These are phyloP conservation scores for Clivina fossor DNA, from an alignment of 2,888 invertebrate genomes.

Conservation along the genomic window DNA sequence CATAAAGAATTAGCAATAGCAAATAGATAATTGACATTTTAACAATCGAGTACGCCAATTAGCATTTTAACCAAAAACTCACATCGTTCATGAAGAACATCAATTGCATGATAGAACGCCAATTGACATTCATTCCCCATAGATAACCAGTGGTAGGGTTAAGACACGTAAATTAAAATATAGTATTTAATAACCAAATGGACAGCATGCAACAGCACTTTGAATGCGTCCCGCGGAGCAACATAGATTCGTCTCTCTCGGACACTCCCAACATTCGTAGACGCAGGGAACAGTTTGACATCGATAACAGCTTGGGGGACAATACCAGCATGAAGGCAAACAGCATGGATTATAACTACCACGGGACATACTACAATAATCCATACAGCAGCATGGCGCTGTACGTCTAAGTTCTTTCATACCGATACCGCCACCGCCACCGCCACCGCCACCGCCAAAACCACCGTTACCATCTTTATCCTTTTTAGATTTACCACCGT, in stretches of 20 bases:
- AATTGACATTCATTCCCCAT: no score
- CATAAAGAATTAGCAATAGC: no score
- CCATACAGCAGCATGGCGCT: not conserved
- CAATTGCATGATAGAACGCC: no score
- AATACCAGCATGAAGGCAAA: not conserved
- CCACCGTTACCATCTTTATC: constrained; percentile 11
- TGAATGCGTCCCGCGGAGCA: constrained; percentile 13
- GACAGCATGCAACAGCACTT: constrained; percentile 6
- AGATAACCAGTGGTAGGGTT: no score
- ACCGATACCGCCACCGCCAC: constrained; percentile 24
- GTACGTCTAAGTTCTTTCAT: constrained; percentile 2
- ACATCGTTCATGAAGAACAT: no score
- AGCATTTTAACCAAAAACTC: no score
- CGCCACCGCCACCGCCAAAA: constrained; percentile 15
- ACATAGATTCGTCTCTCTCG: constrained; percentile 6
- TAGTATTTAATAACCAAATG: not conserved
- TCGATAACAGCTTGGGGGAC: no score
- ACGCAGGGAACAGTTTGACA: no score
- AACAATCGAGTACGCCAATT: no score
- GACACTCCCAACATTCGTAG: constrained; percentile 10
- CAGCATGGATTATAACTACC: no score
- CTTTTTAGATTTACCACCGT: constrained; percentile 12
- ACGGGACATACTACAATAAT: not conserved
- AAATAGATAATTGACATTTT: no score
- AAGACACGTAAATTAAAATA: no score